Percentiles rank a stretch among this genome's conserved stretches.
Evolutionary conservation across 2,797 vertebrate genomes (phyloP).

Genomic region (Cuculus canorus): DNA sequence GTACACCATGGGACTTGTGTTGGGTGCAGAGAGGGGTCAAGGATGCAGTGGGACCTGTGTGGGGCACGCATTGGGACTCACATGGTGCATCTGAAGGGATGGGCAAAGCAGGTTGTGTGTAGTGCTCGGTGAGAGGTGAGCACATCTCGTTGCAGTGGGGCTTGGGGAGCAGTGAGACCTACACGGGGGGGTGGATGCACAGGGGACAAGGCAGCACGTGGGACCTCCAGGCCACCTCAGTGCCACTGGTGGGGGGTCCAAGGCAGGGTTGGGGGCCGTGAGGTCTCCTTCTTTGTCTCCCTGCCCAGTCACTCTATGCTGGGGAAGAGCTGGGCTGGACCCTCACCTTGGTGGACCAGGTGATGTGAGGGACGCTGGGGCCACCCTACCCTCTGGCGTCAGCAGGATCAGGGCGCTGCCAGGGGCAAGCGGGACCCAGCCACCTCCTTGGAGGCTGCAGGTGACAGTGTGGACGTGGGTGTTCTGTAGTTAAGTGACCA

Average conservation of each 20-base stretch:
- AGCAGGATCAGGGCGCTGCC: rapidly evolving
- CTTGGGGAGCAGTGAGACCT: neutral
- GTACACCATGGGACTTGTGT: rapidly evolving
- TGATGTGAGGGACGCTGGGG: neutral
- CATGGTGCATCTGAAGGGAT: no score
- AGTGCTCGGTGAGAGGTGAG: neutral
- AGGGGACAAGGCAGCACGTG: neutral
- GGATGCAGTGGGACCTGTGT: neutral
- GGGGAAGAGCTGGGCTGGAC: neutral
- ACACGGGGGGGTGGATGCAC: neutral
- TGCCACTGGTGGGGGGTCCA: neutral
- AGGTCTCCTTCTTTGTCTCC: neutral
- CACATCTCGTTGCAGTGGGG: rapidly evolving
- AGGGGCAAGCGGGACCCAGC: neutral
- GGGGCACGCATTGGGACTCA: rapidly evolving
- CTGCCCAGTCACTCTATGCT: rapidly evolving
- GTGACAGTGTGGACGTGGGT: neutral
- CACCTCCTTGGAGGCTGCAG: neutral
- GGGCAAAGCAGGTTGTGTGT: neutral
- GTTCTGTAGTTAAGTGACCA: neutral
- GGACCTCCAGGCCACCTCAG: rapidly evolving
- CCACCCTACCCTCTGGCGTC: neutral
- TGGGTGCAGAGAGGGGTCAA: no score
- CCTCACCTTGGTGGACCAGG: rapidly evolving
- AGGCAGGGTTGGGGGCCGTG: rapidly evolving